Base-by-base conservation (phyloP, 2,797 vertebrate species). In the Danio kyathit region DNA sequence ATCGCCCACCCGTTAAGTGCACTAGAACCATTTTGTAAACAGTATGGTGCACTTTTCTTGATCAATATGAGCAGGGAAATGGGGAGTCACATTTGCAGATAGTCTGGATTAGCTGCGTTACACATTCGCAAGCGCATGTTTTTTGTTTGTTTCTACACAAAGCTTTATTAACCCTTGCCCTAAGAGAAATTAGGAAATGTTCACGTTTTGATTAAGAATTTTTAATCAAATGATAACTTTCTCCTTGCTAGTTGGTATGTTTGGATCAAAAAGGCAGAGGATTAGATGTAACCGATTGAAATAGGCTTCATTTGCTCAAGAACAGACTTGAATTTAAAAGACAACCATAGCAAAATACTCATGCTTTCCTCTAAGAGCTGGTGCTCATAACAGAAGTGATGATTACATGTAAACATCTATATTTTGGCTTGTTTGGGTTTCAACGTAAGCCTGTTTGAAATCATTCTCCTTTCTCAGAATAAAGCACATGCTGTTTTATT, bases 401-500 rank as follows among this genome's bases (percentile, higher is more conserved):
- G 61, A 49, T 67, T 49, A 65, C 54, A 21, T 46, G 54, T 73
- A 67, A 77, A 56, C 65, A 48, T 66, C 13, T 49, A 43, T 59
- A 73, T 83, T 75, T 72, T 21, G 65, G 56, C 59, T 85, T 2
- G 29, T 61, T 63, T 69, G 81, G 79, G 52, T 73, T 77, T 80
- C 52, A 44, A 29, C 46, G 41, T n/a, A 76, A 19, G 57, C 57
- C 77, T 79, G 65, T 59, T 67, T 79, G 67, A 85, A 80, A 69
- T 60, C 16, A 38, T 38, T 85, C 64, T 29, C 10, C 41, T 71
- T n/a, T 83, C 79, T 86, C 74, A 63, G 82, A 79, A 51, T 87
- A 83, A 85, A 79, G 81, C 85, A 82, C 80, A 76, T 63, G 74
- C 73, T 83, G 79, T 79, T 83, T 84, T 83, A 81, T 84, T 83